Base-by-base conservation (phyloP, 2,888 invertebrate genomes). In the Busseola fusca region DNA sequence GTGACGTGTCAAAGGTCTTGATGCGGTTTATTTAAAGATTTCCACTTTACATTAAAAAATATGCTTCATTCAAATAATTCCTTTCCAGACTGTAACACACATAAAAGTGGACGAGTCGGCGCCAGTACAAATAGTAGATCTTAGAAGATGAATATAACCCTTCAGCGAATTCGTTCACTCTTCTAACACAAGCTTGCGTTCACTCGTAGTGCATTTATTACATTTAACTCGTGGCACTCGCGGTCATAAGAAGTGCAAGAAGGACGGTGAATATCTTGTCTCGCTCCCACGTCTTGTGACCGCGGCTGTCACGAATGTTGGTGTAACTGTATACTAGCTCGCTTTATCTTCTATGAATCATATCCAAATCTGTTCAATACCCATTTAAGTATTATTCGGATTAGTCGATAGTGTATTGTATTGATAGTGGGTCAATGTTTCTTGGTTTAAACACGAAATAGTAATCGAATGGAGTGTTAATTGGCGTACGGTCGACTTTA, bases 121-220 rank as follows among this genome's bases (percentile, higher is more conserved):
- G 48, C 93, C 96, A 14, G 95, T 98, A 30, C 97, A 97, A 89
- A 96, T 98, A 72, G 96, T 98, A 58, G 98, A 98, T 90, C 95
- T 98, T 62, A 95, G 98, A 88, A 97, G 96, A 94, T 97, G 96
- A 96, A 96, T 76, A n/a, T 40, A 60, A 58, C 60, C 42, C 37
- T 25, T 27, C 56, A 65, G n/a, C 37, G 21, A 69, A 45, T 48
- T 64, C 30, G 14, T 69, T 73, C 71, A 60, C 21, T 57, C 48
- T 62, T 64, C 69, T 77, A 78, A 68, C 70, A 74, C 76, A 60
- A 65, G 82, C 81, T 86, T 84, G 66, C 69, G 69, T 75, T 81
- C 69, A 80, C 80, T 70, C 42, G 69, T 82, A 80, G 81, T 83
- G 81, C 84, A 84, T 84, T 85, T 84, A 76, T 78, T 85, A 73